Base-by-base conservation (phyloP, 2,888 invertebrate species). In the Sphinx pinastri region DNA sequence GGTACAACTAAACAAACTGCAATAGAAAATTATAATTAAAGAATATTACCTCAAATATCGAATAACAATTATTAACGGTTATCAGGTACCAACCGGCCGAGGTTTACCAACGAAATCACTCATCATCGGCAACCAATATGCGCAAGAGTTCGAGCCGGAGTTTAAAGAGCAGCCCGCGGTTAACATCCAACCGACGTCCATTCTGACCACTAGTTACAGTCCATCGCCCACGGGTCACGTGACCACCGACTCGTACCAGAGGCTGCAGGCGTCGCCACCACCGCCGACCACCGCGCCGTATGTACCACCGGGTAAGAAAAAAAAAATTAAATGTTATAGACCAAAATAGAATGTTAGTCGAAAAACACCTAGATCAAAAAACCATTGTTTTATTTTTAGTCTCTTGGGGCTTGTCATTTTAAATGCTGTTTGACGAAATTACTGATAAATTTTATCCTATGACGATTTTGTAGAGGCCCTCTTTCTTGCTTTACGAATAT, bases 111-210 rank as follows among this genome's bases (percentile, higher is more conserved):
- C 81, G 67, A 93, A 90, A 69, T 90, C 93, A 0, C 87, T 94
- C 52, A 91, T 94, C 72, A 94, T 94, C 77, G 88, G 91, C 81
- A 94, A 94, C 77, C 93, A 93, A 71, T 94, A 94, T 74, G 94
- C 93, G 60, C 91, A 93, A 71, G 94, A 94, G 76, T 91, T 85
- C 71, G 94, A 94, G 71, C 91, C 95, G 72, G 90, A 90, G 45
- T 82, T 83, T 67, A 93, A 93, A 71, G 92, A 92, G 51, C 80
- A 81, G 19, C 68, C 74, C 38, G 69, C 74, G 72, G 66, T 69
- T 14, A 38, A 12, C 19, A 70, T 12, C 16, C 67, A 59, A 25
- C 76, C 78, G 8, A 69, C 77, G 52, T 80, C 83, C 11, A 70
- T 73, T 13, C 76, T 75, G 2, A 72, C 81, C 25, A 71, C 79